Evolutionary conservation across 2,888 invertebrate species (phyloP), one percentile per base, ranked within the genome.

Genomic region (Tineola bisselliella): DNA sequence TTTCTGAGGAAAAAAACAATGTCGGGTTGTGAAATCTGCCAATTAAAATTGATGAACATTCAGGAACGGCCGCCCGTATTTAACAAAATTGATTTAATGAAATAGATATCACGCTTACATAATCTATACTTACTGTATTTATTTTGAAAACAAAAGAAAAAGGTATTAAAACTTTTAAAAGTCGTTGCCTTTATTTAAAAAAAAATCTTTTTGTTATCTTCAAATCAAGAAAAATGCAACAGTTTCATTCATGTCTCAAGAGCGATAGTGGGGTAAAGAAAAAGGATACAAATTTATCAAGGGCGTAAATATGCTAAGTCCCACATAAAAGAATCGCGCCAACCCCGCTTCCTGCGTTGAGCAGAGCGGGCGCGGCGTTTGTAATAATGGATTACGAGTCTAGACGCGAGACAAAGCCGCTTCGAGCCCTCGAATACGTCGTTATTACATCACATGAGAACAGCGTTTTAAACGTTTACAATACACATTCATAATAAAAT

Each of bases 351-450:
- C 76, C 75, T 72, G 69, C 69, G 71, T 67, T 69, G 68, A 68
- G 70, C 72, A 71, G 48, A 31, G 73, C 69, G 68, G 67, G 70
- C 71, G 71, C 52, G 60, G 78, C 73, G 78, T 75, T 72, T 76
- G 76, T 76, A 78, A 79, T 84, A 84, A 84, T 82, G 81, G 82
- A 84, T 84, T 84, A 83, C 79, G 76, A 79, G 82, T 79, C 82
- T 82, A 81, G 80, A 79, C 80, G 73, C 71, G 77, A 80, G 80
- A 81, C 82, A 80, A 81, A 82, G 80, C 78, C 76, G 76, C 71
- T 78, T 72, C 75, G 74, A 78, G 76, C 77, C 77, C 77, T 54
- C n/a, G 54, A 19, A 54, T 54, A n/a, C 8, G 54, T 11, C 12
- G 11, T 3, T 18, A 25, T n/a, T 25, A 54, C 25, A 25, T 12